Percentiles rank a stretch among this genome's conserved stretches.
Evolutionary conservation across 2,888 invertebrate genomes (phyloP).

Genomic region (Schrankia costaestrigalis): DNA sequence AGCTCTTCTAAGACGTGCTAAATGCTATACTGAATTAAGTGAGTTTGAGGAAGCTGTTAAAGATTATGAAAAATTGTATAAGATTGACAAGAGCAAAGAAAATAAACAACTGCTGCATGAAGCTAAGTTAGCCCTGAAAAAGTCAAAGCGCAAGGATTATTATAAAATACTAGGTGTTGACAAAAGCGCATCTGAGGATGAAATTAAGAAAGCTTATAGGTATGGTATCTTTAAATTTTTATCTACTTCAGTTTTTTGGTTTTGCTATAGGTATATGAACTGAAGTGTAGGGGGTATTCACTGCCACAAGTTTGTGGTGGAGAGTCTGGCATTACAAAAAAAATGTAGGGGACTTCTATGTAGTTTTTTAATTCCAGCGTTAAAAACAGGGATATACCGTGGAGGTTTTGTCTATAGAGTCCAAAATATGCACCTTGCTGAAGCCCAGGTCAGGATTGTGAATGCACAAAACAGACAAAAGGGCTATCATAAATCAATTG

Average conservation of each 20-base stretch:
- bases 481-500: no score
- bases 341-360: no score
- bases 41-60: conserved; percentile 94
- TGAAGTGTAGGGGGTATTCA: not conserved
- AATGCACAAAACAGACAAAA: no score
- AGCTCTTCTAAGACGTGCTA: conserved; percentile 92
- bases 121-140: conserved; percentile 93
- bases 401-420: no score
- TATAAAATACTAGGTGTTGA: conserved; percentile 95
- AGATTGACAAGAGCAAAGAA: conserved; percentile 90
- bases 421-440: no score
- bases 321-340: no score
- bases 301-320: no score
- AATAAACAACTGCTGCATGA: conserved; percentile 90
- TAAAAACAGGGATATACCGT: no score
- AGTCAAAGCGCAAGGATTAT: conserved; percentile 96
- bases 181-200: conserved; percentile 91
- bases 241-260: not conserved
- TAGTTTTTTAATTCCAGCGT: no score
- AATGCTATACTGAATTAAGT: conserved; percentile 90
- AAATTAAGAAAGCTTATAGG: conserved; percentile 96
- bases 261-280: not conserved
- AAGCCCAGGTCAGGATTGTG: no score
- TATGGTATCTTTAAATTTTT: conserved; percentile 20
- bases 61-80: conserved; percentile 93